Base-by-base conservation (phyloP, 2,113 vertebrate species). In the Ceuthmochares aereus region DNA sequence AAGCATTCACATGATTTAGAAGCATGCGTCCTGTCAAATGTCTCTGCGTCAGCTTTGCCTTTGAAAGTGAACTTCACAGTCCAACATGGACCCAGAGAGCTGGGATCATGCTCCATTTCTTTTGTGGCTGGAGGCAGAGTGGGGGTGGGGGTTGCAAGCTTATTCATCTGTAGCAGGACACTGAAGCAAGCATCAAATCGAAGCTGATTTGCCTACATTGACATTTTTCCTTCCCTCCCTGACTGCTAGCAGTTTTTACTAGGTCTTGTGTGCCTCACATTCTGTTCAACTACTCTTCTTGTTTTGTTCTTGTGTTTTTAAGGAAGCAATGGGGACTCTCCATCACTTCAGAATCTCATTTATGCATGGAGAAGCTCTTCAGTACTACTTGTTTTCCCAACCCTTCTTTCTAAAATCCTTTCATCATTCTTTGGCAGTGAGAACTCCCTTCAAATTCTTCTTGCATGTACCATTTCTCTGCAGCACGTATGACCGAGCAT, bases 21-120 rank as follows among this genome's bases (percentile, higher is more conserved):
- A 93, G 85, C 90, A 78, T 95, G 80, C 89, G 90, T 93, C 93
- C 92, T 96, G 92, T 97, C 92, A 95, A 96, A 95, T 84, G 83
- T 94, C 86, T 94, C 86, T 0, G 6, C 26, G 69, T 94, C 95
- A 95, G 83, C 86, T 93, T 92, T 95, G 96, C 87, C 92, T 96
- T 95, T 96, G 95, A 96, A 96, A 94, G 81, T 97, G 83, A 96
- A 95, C 96, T 96, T 96, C 88, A 89, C 58, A 51, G 32, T 29
- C 80, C 96, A 94, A 91, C 95, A 78, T 5, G 19, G 37, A 43
- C 76, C 52, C 95, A 95, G 56, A 64, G 32, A 78, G 14, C 69
- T 81, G 32, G 43, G 52, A 90, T 56, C 80, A 91, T 74, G 86
- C 60, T 89, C 73, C 26, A 15, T 84, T 81, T 93, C 60, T 83